These are phyloP conservation scores for Drosophila bifasciata DNA, from an alignment of 1,140 invertebrate genomes.

Conservation along the genomic window DNA sequence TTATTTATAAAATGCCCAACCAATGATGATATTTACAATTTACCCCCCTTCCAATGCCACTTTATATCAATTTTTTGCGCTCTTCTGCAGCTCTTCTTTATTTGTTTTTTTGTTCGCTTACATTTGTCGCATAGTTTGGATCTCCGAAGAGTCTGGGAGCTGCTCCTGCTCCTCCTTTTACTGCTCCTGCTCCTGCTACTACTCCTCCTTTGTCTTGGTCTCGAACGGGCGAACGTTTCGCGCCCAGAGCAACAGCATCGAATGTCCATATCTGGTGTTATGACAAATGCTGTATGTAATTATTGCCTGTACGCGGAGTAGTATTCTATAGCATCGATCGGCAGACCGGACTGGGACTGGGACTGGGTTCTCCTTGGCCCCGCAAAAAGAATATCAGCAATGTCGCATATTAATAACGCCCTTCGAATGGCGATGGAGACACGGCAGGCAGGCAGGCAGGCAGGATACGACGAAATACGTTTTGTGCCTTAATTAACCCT, in stretches of 20 bases:
- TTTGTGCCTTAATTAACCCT: constrained; percentile 83
- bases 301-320: constrained; percentile 65
- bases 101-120: constrained; percentile 45
- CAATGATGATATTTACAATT: constrained; percentile 81
- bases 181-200: background rate
- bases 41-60: constrained; percentile 35
- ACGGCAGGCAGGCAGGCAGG: constrained; percentile 20
- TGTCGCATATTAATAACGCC: constrained; percentile 83
- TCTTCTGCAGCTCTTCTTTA: too few species aligned
- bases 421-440: constrained; percentile 32
- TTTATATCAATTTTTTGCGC: constrained; percentile 35
- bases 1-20: constrained; percentile 81
- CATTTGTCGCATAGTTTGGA: constrained; percentile 75
- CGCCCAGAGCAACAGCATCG: constrained; percentile 53
- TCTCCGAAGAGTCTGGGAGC: constrained; percentile 24
- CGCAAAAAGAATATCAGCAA: constrained; percentile 79
- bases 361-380: too few species aligned
- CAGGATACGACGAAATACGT: constrained; percentile 54
- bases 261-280: constrained; percentile 83
- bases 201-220: background rate
- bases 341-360: too few species aligned
- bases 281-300: constrained; percentile 84
- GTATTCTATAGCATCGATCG: constrained; percentile 34
- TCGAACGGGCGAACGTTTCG: constrained; percentile 45
- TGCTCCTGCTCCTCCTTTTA: background rate